Percentiles rank a stretch among this genome's conserved stretches.
Conservation (phyloP, 2,888 invertebrate species). For the Prosopocoilus inquinatus region DNA sequence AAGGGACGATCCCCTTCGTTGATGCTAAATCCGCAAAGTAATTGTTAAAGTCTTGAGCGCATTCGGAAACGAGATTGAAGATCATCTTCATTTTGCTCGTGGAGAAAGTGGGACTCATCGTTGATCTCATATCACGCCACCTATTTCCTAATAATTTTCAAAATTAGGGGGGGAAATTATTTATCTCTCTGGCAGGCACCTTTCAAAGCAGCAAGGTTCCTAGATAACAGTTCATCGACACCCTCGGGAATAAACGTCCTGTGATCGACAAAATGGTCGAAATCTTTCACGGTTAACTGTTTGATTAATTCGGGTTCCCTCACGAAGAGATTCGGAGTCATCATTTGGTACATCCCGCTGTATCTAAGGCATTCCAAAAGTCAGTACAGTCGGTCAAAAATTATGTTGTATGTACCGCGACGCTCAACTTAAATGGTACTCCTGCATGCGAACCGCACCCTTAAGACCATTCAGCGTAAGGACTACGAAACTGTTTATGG, state of each 20-base stretch:
- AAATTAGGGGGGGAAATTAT: no score
- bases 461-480: no score
- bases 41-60: slow-evolving; percentile 28
- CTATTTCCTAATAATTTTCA: slow-evolving; percentile 12
- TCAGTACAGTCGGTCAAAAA: not conserved
- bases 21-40: slow-evolving; percentile 22
- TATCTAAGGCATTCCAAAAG: slow-evolving; percentile 24
- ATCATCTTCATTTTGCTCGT: slow-evolving; percentile 41
- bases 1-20: slow-evolving; percentile 34
- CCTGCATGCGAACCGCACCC: no score
- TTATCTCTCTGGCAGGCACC: not conserved
- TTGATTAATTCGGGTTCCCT: slow-evolving; percentile 42
- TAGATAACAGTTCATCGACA: slow-evolving; percentile 27
- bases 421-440: no score
- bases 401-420: no score
- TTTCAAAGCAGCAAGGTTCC: slow-evolving; percentile 24
- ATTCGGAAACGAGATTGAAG: slow-evolving; percentile 46
- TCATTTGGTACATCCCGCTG: slow-evolving; percentile 31
- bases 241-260: slow-evolving; percentile 31
- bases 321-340: slow-evolving; percentile 28
- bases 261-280: slow-evolving; percentile 46
- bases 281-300: slow-evolving; percentile 45
- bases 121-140: slow-evolving; percentile 49
- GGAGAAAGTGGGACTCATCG: slow-evolving; percentile 51
- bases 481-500: no score